Evolutionary conservation across 2,888 invertebrate genomes (phyloP).

Genomic region (Bembecia ichneumoniformis): DNA sequence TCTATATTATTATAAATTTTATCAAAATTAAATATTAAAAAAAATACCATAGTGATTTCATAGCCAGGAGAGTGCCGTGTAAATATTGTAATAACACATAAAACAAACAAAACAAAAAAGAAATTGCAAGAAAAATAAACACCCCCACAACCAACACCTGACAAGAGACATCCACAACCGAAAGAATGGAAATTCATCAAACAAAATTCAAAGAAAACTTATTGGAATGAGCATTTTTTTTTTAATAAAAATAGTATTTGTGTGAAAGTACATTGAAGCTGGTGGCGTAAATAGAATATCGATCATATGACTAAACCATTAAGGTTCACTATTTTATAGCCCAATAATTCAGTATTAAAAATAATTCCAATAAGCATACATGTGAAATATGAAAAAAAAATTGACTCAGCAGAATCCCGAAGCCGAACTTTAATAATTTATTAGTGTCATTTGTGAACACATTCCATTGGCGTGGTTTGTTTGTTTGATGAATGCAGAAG

Average conservation of each 20-base stretch:
- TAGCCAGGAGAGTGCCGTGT: background rate
- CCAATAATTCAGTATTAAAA: too few species aligned
- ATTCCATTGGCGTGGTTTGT: slow-evolving; percentile 7
- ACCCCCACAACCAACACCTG: slow-evolving; percentile 56
- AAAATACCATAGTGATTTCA: too few species aligned
- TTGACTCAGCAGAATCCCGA: too few species aligned
- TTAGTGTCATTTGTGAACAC: background rate
- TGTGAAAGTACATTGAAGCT: background rate
- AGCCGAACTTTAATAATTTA: too few species aligned
- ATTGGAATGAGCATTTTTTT: background rate
- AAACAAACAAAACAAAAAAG: slow-evolving; percentile 29
- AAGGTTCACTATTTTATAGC: too few species aligned
- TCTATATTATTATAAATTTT: too few species aligned
- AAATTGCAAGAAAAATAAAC: slow-evolving; percentile 41
- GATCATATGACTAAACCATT: too few species aligned
- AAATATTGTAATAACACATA: background rate
- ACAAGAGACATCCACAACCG: slow-evolving; percentile 42
- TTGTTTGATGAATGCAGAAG: slow-evolving; percentile 48
- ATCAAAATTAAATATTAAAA: too few species aligned
- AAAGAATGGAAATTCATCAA: slow-evolving; percentile 50
- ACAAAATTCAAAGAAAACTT: slow-evolving; percentile 28
- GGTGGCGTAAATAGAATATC: too few species aligned
- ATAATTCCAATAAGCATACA: too few species aligned
- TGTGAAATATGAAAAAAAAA: too few species aligned
- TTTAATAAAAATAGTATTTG: background rate